Evolutionary conservation across 2,113 vertebrate genomes (phyloP).

Genomic region (Lagopus muta): DNA sequence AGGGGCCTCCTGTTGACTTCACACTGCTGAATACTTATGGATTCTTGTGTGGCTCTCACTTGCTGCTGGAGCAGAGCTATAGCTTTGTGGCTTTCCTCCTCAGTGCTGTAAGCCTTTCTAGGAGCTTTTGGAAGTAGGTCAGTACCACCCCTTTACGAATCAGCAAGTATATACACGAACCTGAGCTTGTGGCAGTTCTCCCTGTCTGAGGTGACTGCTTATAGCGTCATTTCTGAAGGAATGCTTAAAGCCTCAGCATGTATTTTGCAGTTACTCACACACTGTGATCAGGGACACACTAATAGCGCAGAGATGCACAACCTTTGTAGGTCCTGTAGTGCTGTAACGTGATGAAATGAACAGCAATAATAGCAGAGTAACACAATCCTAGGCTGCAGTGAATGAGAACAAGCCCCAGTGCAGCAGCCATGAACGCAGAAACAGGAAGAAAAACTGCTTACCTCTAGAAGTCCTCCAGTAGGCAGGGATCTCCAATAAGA

Average conservation of each 20-base stretch:
- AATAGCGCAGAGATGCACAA: background rate
- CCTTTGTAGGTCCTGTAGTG: background rate
- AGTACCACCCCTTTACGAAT: conserved; percentile 1
- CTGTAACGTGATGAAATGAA: no score
- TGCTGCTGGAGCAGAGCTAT: background rate
- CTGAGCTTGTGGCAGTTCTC: background rate
- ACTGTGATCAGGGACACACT: background rate
- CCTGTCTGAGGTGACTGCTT: background rate
- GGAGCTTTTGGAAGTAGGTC: conserved; percentile 41
- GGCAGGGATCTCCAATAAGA: no score
- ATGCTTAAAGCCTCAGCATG: background rate
- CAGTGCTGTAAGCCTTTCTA: conserved; percentile 4
- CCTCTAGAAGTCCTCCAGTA: no score
- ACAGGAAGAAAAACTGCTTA: no score
- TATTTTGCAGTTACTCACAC: conserved; percentile 13
- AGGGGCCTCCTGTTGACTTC: background rate
- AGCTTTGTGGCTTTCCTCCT: conserved; percentile 33
- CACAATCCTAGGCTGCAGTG: no score
- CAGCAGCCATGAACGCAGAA: no score
- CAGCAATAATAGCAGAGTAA: no score
- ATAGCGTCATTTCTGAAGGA: background rate
- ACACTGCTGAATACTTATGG: background rate
- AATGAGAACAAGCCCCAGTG: no score
- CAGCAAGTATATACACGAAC: background rate
- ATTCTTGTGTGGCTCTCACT: background rate